Evolutionary conservation across 2,888 invertebrate species (phyloP).

Genomic region (Pachydiplax longipennis): DNA sequence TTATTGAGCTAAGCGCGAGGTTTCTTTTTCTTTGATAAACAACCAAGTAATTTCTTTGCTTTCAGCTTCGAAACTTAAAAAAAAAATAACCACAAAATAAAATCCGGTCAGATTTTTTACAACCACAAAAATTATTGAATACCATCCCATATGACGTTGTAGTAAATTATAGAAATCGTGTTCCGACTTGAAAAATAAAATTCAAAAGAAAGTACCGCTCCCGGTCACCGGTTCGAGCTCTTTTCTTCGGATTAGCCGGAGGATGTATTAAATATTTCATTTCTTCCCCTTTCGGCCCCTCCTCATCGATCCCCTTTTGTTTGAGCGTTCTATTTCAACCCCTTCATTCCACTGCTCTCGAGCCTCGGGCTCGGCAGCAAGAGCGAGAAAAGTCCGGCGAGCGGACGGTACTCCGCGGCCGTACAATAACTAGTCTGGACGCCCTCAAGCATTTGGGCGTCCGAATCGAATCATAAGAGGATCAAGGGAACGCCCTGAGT

Average conservation of each 20-base stretch:
- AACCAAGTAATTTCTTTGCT: too few species aligned
- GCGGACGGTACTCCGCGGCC: not conserved
- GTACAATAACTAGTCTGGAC: not conserved
- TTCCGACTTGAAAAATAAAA: not conserved
- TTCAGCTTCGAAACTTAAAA: too few species aligned
- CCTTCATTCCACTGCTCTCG: not conserved
- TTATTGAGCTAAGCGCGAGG: too few species aligned
- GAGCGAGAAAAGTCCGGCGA: not conserved
- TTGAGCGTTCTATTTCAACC: conserved; percentile 11
- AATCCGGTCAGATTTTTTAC: not conserved
- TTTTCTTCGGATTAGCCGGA: not conserved
- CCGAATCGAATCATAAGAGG: not conserved
- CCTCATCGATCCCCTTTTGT: conserved; percentile 9
- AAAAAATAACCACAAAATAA: not conserved
- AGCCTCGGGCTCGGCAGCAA: not conserved
- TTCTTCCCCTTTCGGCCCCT: not conserved
- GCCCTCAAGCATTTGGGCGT: not conserved
- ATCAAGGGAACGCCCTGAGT: not conserved
- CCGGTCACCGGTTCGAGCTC: not conserved
- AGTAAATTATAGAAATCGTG: not conserved
- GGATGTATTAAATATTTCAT: conserved; percentile 3
- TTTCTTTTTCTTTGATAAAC: too few species aligned
- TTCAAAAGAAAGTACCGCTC: not conserved
- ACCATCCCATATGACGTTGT: not conserved
- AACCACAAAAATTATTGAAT: not conserved